Evolutionary conservation across 2,888 invertebrate genomes (phyloP).

Genomic region (Tenodera sinensis): DNA sequence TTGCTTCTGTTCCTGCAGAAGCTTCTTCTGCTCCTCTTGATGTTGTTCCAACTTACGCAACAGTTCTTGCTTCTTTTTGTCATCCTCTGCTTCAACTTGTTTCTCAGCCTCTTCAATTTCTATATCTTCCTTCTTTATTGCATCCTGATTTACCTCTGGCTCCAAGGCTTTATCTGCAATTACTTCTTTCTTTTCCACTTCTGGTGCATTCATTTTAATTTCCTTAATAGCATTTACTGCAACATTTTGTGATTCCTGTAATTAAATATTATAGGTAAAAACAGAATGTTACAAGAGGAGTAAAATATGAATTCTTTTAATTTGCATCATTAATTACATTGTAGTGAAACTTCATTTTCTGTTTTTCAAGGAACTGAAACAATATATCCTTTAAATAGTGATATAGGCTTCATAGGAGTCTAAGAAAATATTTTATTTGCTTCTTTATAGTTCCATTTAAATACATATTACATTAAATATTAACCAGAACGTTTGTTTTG

Average conservation of each 20-base stretch:
- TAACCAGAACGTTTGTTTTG: too few species aligned
- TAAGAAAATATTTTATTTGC: too few species aligned
- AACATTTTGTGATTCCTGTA: not conserved
- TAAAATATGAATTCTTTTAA: too few species aligned
- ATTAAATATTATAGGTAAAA: not conserved
- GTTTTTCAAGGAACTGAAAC: too few species aligned
- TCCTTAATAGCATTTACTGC: not conserved
- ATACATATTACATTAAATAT: too few species aligned
- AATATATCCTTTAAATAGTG: too few species aligned
- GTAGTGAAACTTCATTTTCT: too few species aligned
- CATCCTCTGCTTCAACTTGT: slow-evolving; percentile 3
- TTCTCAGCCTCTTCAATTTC: slow-evolving; percentile 21
- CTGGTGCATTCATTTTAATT: slow-evolving; percentile 5
- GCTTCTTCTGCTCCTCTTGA: slow-evolving; percentile 22
- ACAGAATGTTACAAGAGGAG: not conserved
- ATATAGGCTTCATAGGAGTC: too few species aligned
- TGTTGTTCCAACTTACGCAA: slow-evolving; percentile 19
- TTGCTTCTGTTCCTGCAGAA: slow-evolving; percentile 19
- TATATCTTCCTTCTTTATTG: slow-evolving; percentile 40
- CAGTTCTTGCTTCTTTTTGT: slow-evolving; percentile 22
- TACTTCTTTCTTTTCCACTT: slow-evolving; percentile 6
- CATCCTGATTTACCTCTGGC: slow-evolving; percentile 45
- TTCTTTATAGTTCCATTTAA: too few species aligned
- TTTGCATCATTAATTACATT: too few species aligned
- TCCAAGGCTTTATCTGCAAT: slow-evolving; percentile 37